Percentiles rank a stretch among this genome's conserved stretches.
These are phyloP conservation scores for Agrotis exclamationis DNA, from an alignment of 2,888 invertebrate genomes.

Conservation along the genomic window DNA sequence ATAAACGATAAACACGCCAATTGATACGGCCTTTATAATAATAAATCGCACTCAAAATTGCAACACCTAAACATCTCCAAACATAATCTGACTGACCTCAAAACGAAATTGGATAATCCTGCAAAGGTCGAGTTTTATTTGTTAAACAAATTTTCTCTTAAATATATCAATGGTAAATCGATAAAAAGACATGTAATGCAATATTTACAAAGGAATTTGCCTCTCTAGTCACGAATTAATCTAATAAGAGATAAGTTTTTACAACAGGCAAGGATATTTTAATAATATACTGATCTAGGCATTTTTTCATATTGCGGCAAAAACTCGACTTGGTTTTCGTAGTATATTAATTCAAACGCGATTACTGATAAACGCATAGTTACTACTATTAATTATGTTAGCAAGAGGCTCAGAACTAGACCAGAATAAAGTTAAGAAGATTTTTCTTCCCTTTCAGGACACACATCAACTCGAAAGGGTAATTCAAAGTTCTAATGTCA, in stretches of 20 bases:
- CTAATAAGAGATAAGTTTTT: slow-evolving; percentile 55
- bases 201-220: slow-evolving; percentile 54
- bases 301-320: slow-evolving; percentile 16
- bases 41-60: slow-evolving; percentile 50
- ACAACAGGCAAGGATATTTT: slow-evolving; percentile 44
- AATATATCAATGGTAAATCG: slow-evolving; percentile 67
- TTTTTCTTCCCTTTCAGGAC: slow-evolving; percentile 33
- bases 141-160: slow-evolving; percentile 69
- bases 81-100: slow-evolving; percentile 70
- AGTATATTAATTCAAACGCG: background rate
- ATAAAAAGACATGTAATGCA: slow-evolving; percentile 32
- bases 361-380: slow-evolving; percentile 1
- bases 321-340: slow-evolving; percentile 23
- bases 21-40: slow-evolving; percentile 25
- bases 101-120: slow-evolving; percentile 65
- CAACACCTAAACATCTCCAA: slow-evolving; percentile 35
- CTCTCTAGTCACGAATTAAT: slow-evolving; percentile 60
- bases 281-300: slow-evolving; percentile 29
- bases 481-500: slow-evolving; percentile 11
- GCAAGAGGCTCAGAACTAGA: slow-evolving; percentile 4
- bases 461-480: slow-evolving; percentile 28
- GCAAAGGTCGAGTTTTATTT: slow-evolving; percentile 76
- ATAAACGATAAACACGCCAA: background rate
- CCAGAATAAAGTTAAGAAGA: background rate
- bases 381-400: background rate